These are phyloP conservation scores for Phylloscopus trochilus DNA, from an alignment of 2,113 vertebrate genomes.

Conservation along the genomic window DNA sequence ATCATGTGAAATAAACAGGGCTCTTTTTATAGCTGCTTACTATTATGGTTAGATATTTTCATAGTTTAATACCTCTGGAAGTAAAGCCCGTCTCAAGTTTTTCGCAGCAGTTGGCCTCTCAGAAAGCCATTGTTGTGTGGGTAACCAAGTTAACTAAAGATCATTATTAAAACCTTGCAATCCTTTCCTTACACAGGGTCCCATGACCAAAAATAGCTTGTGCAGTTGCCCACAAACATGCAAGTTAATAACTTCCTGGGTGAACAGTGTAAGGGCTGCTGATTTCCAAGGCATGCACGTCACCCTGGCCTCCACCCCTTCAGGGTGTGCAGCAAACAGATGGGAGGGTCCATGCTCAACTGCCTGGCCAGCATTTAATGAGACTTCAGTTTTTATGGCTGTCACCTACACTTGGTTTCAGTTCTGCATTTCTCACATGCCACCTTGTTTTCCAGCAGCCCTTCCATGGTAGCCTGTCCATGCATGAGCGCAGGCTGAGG, in stretches of 20 bases:
- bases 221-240: constrained; percentile 63
- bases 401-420: neutral
- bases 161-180: constrained; percentile 65
- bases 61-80: constrained; percentile 65
- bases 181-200: constrained; percentile 65
- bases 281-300: neutral
- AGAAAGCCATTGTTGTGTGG: constrained; percentile 55
- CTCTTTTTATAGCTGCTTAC: constrained; percentile 64
- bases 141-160: constrained; percentile 59
- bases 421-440: constrained; percentile 22
- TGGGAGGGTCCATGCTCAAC: neutral
- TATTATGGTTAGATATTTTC: constrained; percentile 60
- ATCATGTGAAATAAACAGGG: constrained; percentile 61
- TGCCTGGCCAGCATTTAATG: neutral
- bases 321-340: neutral
- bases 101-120: constrained; percentile 54
- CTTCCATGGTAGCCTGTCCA: neutral
- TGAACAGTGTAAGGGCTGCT: constrained; percentile 37
- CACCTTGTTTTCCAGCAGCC: neutral
- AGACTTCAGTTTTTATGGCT: neutral
- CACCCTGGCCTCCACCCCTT: constrained; percentile 4
- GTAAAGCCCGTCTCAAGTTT: constrained; percentile 45
- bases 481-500: accelerated
- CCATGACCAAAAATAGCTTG: constrained; percentile 64
- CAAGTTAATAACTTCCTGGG: constrained; percentile 71